phyloP scores from a whole-genome alignment of 2,113 vertebrate genomes.

The Chlorocebus sabaeus region DNA sequence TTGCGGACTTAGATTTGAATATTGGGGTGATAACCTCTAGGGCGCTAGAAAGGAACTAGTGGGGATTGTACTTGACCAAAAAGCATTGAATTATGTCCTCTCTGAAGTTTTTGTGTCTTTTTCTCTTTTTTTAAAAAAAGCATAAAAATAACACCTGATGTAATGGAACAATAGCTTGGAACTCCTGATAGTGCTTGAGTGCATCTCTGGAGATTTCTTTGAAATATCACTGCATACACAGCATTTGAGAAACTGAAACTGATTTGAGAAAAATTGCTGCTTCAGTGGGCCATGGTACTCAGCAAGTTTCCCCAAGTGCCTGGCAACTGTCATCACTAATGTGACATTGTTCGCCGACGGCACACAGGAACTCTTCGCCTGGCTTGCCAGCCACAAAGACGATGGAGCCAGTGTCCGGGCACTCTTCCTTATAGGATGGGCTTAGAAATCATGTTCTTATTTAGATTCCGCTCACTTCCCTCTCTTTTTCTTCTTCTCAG shows the following conservation, averaged over 20 bases:
- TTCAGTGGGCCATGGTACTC: slow-evolving; percentile 35
- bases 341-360: not conserved
- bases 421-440: not conserved
- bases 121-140: not conserved
- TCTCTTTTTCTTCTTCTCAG: not conserved
- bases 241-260: slow-evolving; percentile 42
- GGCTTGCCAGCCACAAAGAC: not conserved
- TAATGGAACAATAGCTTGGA: not conserved
- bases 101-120: not conserved
- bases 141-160: not conserved
- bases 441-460: not conserved
- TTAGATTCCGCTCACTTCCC: not conserved
- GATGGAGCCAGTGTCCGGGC: not conserved
- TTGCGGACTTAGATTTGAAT: not conserved
- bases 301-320: slow-evolving; percentile 12
- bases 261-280: slow-evolving; percentile 55
- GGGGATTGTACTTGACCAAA: not conserved
- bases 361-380: not conserved
- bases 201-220: slow-evolving; percentile 47
- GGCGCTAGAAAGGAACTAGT: not conserved
- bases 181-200: not conserved
- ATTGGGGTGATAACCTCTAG: not conserved
- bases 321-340: not conserved
- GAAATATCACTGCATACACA: slow-evolving; percentile 47
- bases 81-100: not conserved